Percentiles rank a stretch among this genome's conserved stretches.
These are phyloP conservation scores for Rhombomys opimus DNA, from an alignment of 2,113 vertebrate genomes.

Conservation along the genomic window DNA sequence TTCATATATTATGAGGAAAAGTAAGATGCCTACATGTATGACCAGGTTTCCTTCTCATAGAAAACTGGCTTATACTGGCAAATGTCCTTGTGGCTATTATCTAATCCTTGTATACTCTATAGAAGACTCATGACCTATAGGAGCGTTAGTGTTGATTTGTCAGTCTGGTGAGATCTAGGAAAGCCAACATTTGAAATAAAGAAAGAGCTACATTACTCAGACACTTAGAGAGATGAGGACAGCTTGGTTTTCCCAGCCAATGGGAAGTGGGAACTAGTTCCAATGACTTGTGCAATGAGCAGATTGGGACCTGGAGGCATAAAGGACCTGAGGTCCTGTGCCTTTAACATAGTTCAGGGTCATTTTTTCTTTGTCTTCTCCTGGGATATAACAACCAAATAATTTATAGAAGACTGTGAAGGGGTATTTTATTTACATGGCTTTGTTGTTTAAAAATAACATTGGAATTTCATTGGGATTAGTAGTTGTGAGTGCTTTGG, in stretches of 20 bases:
- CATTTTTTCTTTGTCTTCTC: not conserved
- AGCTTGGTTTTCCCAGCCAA: not conserved
- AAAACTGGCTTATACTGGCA: not conserved
- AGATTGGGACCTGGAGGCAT: not conserved
- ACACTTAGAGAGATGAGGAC: not conserved
- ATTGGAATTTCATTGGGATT: not conserved
- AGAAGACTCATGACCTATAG: not conserved
- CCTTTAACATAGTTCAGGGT: not conserved
- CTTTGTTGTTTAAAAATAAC: not conserved
- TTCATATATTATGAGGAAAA: not conserved
- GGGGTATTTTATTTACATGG: not conserved
- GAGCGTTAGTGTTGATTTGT: not conserved
- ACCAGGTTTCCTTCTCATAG: not conserved
- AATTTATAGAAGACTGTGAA: not conserved
- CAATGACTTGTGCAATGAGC: no score
- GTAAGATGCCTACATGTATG: no score
- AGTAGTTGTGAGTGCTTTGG: no score
- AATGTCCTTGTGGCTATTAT: not conserved
- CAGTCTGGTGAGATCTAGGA: not conserved
- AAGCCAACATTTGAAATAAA: not conserved
- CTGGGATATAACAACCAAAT: not conserved
- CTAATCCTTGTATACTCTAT: not conserved
- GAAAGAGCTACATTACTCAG: not conserved
- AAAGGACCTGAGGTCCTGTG: not conserved
- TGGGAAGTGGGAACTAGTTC: not conserved